Base-by-base conservation (phyloP, 2,113 vertebrate species). In the Furnarius figulus region DNA sequence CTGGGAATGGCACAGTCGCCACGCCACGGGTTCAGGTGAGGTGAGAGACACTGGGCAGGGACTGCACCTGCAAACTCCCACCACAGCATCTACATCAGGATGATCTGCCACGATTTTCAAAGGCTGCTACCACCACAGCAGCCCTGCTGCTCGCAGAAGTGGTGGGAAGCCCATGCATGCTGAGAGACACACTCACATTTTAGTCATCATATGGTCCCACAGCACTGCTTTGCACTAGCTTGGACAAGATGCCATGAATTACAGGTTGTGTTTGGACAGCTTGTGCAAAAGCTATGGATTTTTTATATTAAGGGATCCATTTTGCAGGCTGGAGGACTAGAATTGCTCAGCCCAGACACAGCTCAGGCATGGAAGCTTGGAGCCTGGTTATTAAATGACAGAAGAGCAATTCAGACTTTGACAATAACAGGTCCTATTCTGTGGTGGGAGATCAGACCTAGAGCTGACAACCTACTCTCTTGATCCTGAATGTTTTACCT, bases 41-140 rank as follows among this genome's bases (percentile, higher is more conserved):
- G 87, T 59, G 14, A 92, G 44, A 75, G 42, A 90, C 52, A 42
- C 42, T 3, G 5, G 47, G 37, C 78, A 83, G 50, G 1, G 14
- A 12, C 72, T 2, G 10, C 61, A 63, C 31, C 68, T 22, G 63
- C 82, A 7, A 77, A 16, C 47, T 53, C 70, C 63, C 79, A 27
- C 46, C 12, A 46, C 75, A n/a, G 44, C 27, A 68, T 1, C 46
- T n/a, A 10, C 1, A 15, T 9, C n/a, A 37, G 55, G 59, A 14
- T 9, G 14, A 59, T 59, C 28, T 35, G 7, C 61, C 12, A 8
- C 0, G 0, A 42, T 53, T 59, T 31, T 78, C 5, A 3, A 59
- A 12, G 14, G 27, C 78, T 83, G 75, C 46, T 24, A 14, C 18
- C 67, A 46, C 6, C 62, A 17, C 37, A 10, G 82, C 42, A 5